Evolutionary conservation across 1,140 invertebrate genomes (phyloP), one percentile per base, ranked within the genome.

Genomic region (Sitodiplosis mosellana): DNA sequence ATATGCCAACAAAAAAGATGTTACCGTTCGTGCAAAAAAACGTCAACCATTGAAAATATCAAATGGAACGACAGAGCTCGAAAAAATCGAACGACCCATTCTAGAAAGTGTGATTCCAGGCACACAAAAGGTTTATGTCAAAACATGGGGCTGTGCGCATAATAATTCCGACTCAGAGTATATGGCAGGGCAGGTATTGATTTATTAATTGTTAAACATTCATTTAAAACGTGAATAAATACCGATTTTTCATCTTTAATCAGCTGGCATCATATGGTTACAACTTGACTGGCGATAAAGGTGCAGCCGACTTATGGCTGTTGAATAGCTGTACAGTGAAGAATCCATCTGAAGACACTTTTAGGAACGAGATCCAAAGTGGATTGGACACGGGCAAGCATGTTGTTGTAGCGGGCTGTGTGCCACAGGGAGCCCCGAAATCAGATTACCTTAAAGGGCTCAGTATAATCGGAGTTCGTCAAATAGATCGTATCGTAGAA

Each of bases 141-240:
- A 93, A 67, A 97, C 94, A 44, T 98, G 94, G 94, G 94, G 93
- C 12, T 97, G 93, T 66, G 83, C 90, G 4, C 93, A 97, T 63
- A 98, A 97, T 62, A 93, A 77, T 59, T 93, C 88, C 0, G 93
- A 97, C 60, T 85, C 86, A 11, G 91, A 94, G 71, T 98, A 98
- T 58, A 99, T 99, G 94, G 88, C 89, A 34, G 94, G 94, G 1
- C 78, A n/a, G n/a, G n/a, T n/a, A n/a, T n/a, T n/a, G n/a, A n/a
- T n/a, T n/a, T n/a, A n/a, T n/a, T n/a, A n/a, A n/a, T n/a, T n/a
- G n/a, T n/a, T n/a, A n/a, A n/a, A n/a, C n/a, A n/a, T n/a, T n/a
- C n/a, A n/a, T n/a, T n/a, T n/a, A n/a, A n/a, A n/a, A n/a, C n/a
- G n/a, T n/a, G n/a, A n/a, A n/a, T n/a, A n/a, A n/a, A n/a, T n/a